Percentiles rank a stretch among this genome's conserved stretches.
Conservation (phyloP, 1,140 invertebrate species). For the Ruditapes philippinarum region DNA sequence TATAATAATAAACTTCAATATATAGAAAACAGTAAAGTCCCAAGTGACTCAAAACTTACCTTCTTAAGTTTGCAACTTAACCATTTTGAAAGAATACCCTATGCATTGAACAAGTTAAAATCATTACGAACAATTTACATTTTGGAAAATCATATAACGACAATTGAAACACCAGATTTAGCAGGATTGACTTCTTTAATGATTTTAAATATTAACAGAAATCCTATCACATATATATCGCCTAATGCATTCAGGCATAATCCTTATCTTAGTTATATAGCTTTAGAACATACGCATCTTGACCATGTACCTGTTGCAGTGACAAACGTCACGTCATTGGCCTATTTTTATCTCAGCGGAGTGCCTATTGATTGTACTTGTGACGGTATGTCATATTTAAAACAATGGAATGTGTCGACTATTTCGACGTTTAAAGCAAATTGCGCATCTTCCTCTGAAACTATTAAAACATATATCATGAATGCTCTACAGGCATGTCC, state of each 20-base stretch:
- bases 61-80: neutral
- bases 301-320: neutral
- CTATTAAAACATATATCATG: neutral
- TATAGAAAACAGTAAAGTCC: neutral
- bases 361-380: neutral
- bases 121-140: neutral
- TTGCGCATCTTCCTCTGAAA: neutral
- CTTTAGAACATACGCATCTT: neutral
- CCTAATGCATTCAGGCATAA: neutral
- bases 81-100: neutral
- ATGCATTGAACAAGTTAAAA: neutral
- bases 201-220: neutral
- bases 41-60: neutral
- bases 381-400: slow-evolving; percentile 18
- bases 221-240: neutral
- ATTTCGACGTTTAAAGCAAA: neutral
- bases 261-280: neutral
- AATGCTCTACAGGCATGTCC: neutral
- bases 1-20: neutral
- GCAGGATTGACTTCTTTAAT: neutral
- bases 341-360: neutral
- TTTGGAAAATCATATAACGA: neutral
- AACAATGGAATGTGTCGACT: neutral
- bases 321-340: neutral
- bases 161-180: neutral